phyloP scores from a whole-genome alignment of 2,888 invertebrate genomes.

The Eurytoma adleriae region DNA sequence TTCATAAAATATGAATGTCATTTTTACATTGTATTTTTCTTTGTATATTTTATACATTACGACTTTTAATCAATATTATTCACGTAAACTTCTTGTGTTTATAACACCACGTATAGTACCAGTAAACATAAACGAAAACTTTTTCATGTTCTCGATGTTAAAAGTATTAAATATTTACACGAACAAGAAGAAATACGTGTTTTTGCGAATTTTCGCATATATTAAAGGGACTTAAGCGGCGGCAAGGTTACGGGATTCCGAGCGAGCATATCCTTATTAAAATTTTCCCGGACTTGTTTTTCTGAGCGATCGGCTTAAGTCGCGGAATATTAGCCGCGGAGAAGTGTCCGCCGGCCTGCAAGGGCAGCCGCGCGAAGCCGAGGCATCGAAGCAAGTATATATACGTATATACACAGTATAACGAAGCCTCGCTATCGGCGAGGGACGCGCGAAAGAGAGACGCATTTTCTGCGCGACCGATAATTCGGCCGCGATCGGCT shows the following conservation, averaged over 20 bases:
- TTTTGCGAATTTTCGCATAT: no score
- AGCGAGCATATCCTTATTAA: neutral
- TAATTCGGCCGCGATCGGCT: constrained; percentile 21
- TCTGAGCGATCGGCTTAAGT: neutral
- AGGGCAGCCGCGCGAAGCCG: neutral
- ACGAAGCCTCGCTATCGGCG: constrained; percentile 1
- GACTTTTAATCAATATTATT: no score
- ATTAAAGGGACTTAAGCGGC: neutral
- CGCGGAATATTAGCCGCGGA: neutral
- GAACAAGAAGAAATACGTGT: no score
- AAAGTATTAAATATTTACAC: no score
- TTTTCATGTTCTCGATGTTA: no score
- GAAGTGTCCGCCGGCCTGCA: neutral
- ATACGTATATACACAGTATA: neutral
- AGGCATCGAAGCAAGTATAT: no score
- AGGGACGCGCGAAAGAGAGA: neutral
- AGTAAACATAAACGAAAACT: no score
- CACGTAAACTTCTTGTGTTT: no score
- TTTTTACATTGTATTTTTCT: no score
- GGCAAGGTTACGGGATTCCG: neutral
- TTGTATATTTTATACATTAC: no score
- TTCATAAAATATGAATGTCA: no score
- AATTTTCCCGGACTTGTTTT: constrained; percentile 3
- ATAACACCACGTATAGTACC: no score
- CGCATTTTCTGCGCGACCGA: constrained; percentile 8